phyloP scores from a whole-genome alignment of 2,888 invertebrate species.

The Dynastes maya region DNA sequence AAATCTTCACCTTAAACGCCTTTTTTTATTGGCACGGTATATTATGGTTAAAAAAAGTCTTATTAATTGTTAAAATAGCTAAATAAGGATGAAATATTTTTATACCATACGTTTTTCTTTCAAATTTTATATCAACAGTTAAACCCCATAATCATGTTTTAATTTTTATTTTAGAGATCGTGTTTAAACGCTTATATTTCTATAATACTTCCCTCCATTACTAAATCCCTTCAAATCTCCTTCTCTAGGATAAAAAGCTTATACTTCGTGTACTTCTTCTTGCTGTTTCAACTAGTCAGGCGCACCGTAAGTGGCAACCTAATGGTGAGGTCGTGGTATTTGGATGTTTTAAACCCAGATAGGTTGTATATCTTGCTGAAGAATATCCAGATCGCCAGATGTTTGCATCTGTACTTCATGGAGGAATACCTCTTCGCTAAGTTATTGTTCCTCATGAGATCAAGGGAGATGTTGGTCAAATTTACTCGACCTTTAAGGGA shows the following conservation, averaged over 20 bases:
- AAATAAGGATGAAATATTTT: no score
- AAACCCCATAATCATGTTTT: no score
- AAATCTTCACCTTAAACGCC: no score
- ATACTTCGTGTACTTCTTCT: constrained; percentile 78
- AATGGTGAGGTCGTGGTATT: constrained; percentile 42
- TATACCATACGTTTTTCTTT: no score
- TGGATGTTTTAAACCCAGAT: constrained; percentile 62
- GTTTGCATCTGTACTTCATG: constrained; percentile 73
- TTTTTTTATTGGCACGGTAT: no score
- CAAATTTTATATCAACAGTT: no score
- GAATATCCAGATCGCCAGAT: constrained; percentile 71
- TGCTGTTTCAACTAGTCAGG: constrained; percentile 75
- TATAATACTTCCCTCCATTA: no score
- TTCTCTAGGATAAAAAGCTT: constrained; percentile 76
- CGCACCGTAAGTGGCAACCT: constrained; percentile 63
- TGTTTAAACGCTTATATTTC: no score
- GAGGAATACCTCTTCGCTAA: constrained; percentile 79
- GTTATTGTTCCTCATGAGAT: constrained; percentile 77
- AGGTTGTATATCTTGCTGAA: constrained; percentile 61
- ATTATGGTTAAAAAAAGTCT: no score
- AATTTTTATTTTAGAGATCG: no score
- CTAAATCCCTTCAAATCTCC: neutral
- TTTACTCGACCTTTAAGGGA: constrained; percentile 55
- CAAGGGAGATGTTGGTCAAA: constrained; percentile 70
- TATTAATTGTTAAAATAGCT: no score